Evolutionary conservation across 2,113 vertebrate genomes (phyloP).

Genomic region (Budorcas taxicolor): DNA sequence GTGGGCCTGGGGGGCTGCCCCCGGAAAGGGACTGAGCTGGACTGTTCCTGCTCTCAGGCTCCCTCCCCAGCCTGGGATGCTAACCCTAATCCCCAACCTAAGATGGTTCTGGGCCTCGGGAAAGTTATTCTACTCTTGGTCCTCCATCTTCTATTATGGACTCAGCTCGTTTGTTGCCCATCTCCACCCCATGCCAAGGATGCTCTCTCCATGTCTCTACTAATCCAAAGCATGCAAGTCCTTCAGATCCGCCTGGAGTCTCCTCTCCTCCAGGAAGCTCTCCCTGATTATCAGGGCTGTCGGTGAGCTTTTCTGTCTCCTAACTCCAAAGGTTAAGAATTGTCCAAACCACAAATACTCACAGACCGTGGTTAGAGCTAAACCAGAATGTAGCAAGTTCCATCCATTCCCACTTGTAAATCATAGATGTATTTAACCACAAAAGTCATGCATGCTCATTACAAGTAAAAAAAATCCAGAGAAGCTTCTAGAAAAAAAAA

Average conservation of each 20-base stretch:
- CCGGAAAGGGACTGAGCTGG: not conserved
- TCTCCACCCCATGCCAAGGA: not conserved
- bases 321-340: not conserved
- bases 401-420: slow-evolving; percentile 1
- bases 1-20: not conserved
- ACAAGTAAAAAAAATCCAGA: slow-evolving; percentile 36
- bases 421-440: slow-evolving; percentile 19
- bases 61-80: not conserved
- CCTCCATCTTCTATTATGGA: not conserved
- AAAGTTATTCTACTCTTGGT: slow-evolving; percentile 34
- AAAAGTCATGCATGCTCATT: slow-evolving; percentile 9
- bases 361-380: not conserved
- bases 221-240: not conserved
- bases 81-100: not conserved
- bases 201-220: not conserved
- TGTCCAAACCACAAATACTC: not conserved
- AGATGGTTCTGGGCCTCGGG: not conserved
- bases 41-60: not conserved
- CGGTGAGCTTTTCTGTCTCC: not conserved
- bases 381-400: not conserved
- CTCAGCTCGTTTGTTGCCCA: slow-evolving; percentile 15
- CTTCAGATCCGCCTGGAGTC: not conserved
- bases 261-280: slow-evolving; percentile 8
- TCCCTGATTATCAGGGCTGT: not conserved
- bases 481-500: not conserved